Conservation (phyloP, 2,797 vertebrate species). For the Gambusia yucatana region DNA sequence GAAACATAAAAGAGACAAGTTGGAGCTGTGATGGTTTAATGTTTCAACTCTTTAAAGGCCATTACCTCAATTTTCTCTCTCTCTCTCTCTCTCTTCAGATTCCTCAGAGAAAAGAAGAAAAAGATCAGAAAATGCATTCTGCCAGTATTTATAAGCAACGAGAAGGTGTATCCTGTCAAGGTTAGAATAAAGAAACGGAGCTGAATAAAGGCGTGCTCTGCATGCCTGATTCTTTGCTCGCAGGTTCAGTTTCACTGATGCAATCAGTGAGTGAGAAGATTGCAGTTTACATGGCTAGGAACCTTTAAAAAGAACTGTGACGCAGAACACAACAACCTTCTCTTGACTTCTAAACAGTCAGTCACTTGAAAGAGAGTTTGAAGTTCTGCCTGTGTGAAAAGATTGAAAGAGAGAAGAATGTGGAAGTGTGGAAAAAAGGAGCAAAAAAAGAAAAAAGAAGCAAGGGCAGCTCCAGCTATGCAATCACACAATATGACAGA, state of each 20-base stretch:
- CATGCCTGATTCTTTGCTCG: constrained; percentile 14
- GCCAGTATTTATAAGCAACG: constrained; percentile 21
- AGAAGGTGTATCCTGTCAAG: constrained; percentile 20
- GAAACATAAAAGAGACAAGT: not conserved
- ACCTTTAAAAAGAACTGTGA: constrained; percentile 37
- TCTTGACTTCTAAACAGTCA: constrained; percentile 44
- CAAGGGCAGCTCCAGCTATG: constrained; percentile 42
- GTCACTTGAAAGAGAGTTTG: constrained; percentile 35
- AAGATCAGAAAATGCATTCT: constrained; percentile 12
- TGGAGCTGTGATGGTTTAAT: constrained; percentile 32
- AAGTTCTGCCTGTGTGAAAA: constrained; percentile 19
- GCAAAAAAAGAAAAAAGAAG: constrained; percentile 24
- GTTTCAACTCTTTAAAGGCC: constrained; percentile 25
- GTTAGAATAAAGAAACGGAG: constrained; percentile 23
- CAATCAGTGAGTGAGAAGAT: constrained; percentile 44
- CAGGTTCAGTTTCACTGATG: constrained; percentile 36
- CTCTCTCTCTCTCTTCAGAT: not conserved
- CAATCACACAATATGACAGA: constrained; percentile 64
- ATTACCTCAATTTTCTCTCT: constrained; percentile 14
- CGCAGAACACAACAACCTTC: constrained; percentile 33
- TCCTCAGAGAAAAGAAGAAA: not conserved
- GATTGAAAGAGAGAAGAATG: constrained; percentile 13
- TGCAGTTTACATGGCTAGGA: constrained; percentile 35
- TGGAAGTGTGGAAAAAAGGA: constrained; percentile 22
- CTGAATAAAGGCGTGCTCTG: constrained; percentile 27